Evolutionary conservation across 2,888 invertebrate species (phyloP), one percentile per base, ranked within the genome.

Genomic region (Boloria euphrosyne): DNA sequence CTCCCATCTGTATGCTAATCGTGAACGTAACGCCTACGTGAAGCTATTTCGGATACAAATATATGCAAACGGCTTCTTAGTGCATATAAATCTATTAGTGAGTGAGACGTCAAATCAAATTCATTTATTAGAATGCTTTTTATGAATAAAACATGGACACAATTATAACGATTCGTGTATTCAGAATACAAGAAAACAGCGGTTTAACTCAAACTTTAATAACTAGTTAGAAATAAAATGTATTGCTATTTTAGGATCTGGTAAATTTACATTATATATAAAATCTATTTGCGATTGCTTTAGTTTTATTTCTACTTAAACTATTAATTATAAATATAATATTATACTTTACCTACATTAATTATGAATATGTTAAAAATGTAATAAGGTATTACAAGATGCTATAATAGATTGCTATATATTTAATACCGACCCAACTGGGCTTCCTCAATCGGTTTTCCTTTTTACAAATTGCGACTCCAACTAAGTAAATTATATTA

Each of bases 1-100:
- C 74, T 69, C 71, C 76, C 74, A 78, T 78, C 76, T 75, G 77
- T 78, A 80, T 81, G 79, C 70, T 78, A 79, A 80, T 79, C 66
- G 68, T 38, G 51, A 65, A 69, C 55, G 70, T 64, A 66, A 74
- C 78, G 76, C 76, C 77, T 73, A 77, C 76, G 67, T 66, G 62
- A 51, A 43, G 62, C 66, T 67, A 68, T 73, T 74, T 71, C 62
- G 66, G 67, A 69, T 69, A 76, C 73, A 75, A 76, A 77, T 77
- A 61, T 77, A 80, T 78, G 76, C 78, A 77, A 79, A 80, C 74
- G 76, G 73, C 68, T 66, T 69, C 67, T 50, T 62, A 59, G 62
- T 68, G 68, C 68, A 71, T 74, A 74, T 75, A 74, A 77, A 76
- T 78, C 73, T 75, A 74, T 76, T 73, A 73, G 66, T 68, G 72